Conservation (phyloP, 2,797 vertebrate genomes). For the Cyclura pinguis region DNA sequence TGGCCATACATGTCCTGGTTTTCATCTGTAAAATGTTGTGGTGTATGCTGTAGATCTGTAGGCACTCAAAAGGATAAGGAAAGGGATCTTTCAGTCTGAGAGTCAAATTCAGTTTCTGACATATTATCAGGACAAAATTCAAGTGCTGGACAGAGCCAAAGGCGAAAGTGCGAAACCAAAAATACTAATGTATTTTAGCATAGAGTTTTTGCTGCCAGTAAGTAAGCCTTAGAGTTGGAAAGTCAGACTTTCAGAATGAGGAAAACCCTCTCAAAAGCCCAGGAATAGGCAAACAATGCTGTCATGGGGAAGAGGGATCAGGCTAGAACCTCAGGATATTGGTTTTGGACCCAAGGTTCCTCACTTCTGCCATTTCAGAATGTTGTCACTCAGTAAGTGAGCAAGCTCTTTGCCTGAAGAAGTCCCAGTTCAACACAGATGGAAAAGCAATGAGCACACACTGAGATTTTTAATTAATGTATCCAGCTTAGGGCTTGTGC, state of each 20-base stretch:
- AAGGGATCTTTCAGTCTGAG: background rate
- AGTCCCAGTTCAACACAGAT: too few relatives aligned
- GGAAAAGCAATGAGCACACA: too few relatives aligned
- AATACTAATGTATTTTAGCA: background rate
- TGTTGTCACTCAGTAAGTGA: background rate
- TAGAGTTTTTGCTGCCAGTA: background rate
- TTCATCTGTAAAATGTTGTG: too few relatives aligned
- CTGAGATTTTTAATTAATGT: too few relatives aligned
- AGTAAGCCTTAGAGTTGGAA: background rate
- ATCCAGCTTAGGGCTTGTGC: too few relatives aligned
- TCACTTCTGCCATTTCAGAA: background rate
- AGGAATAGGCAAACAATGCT: too few relatives aligned
- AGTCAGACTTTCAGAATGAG: background rate
- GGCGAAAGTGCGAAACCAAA: background rate
- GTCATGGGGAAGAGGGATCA: background rate
- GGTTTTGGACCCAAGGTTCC: background rate
- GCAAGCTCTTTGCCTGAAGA: background rate
- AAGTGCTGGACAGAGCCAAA: background rate
- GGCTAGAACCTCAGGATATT: background rate
- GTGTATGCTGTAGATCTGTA: too few relatives aligned
- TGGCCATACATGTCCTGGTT: too few relatives aligned
- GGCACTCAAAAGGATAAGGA: background rate
- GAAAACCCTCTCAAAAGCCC: background rate
- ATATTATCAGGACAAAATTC: background rate
- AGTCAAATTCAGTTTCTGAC: background rate